These are phyloP conservation scores for Lasioglossum malachurum DNA, from an alignment of 2,888 invertebrate species.

Conservation along the genomic window DNA sequence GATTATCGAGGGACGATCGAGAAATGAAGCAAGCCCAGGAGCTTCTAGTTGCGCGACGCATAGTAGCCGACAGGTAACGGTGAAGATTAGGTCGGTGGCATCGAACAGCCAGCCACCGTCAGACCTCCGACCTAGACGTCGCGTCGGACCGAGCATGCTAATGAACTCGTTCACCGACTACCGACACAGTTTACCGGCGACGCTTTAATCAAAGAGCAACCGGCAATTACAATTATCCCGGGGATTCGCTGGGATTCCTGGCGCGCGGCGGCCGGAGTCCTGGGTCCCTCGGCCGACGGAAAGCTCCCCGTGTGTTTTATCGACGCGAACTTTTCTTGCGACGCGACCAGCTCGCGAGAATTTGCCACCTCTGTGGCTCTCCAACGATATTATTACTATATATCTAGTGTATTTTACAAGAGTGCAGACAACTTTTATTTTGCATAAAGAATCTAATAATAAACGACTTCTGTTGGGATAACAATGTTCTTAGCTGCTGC, in stretches of 20 bases:
- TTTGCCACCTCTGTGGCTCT: neutral
- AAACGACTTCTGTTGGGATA: no score
- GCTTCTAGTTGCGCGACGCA: slow-evolving; percentile 13
- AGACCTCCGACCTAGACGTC: slow-evolving; percentile 54
- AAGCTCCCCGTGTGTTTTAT: neutral
- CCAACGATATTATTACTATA: neutral
- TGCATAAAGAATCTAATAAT: no score
- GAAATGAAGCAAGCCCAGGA: neutral
- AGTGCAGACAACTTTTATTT: no score
- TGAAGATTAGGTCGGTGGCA: slow-evolving; percentile 51
- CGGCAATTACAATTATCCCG: slow-evolving; percentile 76
- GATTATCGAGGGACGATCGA: slow-evolving; percentile 35
- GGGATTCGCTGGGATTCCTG: slow-evolving; percentile 44
- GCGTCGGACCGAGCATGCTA: slow-evolving; percentile 67
- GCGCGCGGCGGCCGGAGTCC: neutral
- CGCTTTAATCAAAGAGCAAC: slow-evolving; percentile 78
- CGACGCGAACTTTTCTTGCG: slow-evolving; percentile 5
- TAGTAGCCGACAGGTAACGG: slow-evolving; percentile 37
- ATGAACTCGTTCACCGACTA: slow-evolving; percentile 71
- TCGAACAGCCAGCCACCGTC: slow-evolving; percentile 57
- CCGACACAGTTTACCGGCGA: slow-evolving; percentile 68
- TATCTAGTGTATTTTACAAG: no score
- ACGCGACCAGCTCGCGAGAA: neutral
- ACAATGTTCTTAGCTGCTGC: no score
- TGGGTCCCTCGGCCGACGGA: neutral